A percentile compares a stretch with the other conserved stretches of the same genome.
These are phyloP conservation scores for Notolabrus celidotus DNA, from an alignment of 2,797 vertebrate genomes.

Conservation along the genomic window DNA sequence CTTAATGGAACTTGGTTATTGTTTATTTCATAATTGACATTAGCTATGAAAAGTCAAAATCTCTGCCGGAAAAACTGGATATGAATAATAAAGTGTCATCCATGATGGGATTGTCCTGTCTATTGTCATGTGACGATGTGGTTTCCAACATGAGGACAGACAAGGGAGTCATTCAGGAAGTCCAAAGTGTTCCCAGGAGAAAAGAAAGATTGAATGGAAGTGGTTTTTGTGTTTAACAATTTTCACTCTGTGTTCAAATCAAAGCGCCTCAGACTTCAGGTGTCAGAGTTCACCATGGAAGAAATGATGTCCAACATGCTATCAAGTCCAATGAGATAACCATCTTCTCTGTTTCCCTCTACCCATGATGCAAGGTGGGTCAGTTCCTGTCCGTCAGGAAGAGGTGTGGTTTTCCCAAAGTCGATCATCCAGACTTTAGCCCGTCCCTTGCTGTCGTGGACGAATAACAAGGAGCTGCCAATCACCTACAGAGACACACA, in stretches of 20 bases:
- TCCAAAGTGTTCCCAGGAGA: conserved; percentile 43
- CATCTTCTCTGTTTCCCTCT: conserved; percentile 97
- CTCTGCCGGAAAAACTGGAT: conserved; percentile 6
- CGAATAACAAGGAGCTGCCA: conserved; percentile 97
- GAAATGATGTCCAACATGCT: conserved; percentile 93
- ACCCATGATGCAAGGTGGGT: conserved; percentile 90
- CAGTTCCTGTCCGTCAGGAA: conserved; percentile 92
- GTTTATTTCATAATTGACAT: not conserved
- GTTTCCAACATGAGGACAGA: conserved; percentile 34
- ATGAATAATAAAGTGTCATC: conserved; percentile 5
- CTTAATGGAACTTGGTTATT: conserved; percentile 1
- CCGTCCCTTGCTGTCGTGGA: conserved; percentile 93
- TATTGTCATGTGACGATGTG: conserved; percentile 20
- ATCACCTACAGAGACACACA: conserved; percentile 88
- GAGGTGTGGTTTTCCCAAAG: conserved; percentile 97
- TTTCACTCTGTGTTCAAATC: conserved; percentile 39
- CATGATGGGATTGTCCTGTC: conserved; percentile 8
- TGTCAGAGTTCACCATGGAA: conserved; percentile 83
- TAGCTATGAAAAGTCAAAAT: conserved; percentile 15
- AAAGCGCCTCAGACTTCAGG: conserved; percentile 48
- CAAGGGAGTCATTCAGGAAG: conserved; percentile 34
- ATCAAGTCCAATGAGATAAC: conserved; percentile 95
- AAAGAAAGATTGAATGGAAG: conserved; percentile 44
- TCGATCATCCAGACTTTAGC: conserved; percentile 99
- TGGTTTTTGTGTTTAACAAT: conserved; percentile 37